Base-by-base conservation (phyloP, 2,113 vertebrate species). In the Oriolus oriolus region DNA sequence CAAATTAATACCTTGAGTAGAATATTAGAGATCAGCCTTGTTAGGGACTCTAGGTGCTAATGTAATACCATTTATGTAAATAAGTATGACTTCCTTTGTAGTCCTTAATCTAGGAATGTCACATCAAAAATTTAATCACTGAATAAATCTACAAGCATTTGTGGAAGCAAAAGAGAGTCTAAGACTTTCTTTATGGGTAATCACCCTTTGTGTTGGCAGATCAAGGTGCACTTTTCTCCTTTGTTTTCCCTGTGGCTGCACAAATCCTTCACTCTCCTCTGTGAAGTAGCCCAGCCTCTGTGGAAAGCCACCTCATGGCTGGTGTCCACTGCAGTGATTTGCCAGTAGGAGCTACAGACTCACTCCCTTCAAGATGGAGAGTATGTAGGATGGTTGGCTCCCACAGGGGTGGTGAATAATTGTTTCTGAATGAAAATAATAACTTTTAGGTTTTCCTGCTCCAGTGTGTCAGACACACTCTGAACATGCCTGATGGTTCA, bases 141-240 rank as follows among this genome's bases (percentile, higher is more conserved):
- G 52, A 87, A 82, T 78, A 87, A 87, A 91, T 73, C 44, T 87
- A 49, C 23, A 87, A 75, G 24, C 35, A 82, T 59, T 27, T 76
- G 19, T 73, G 28, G 53, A 87, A 89, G 11, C 6, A 63, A 91
- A 89, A 21, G 13, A 66, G 20, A 65, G 17, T 31, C 12, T 59
- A 59, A 71, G 66, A 65, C 13, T 70, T 85, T 45, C 17, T 87
- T 53, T 65, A 31, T 27, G 10, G 16, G 9, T 22, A 84, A 57
- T 44, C 19, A 45, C 4, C 2, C 19, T 33, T 54, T 39, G 2
- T 37, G 27, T 13, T 52, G 39, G 12, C 1, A 4, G 20, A 53
- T 8, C 52, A 16, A 60, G 19, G 10, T 49, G 15, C 18, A 12
- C 12, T 10, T 61, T 79, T 70, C 28, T 56, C 27, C 57, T 90